Conservation (phyloP, 2,797 vertebrate genomes). For the Florisuga fusca region DNA sequence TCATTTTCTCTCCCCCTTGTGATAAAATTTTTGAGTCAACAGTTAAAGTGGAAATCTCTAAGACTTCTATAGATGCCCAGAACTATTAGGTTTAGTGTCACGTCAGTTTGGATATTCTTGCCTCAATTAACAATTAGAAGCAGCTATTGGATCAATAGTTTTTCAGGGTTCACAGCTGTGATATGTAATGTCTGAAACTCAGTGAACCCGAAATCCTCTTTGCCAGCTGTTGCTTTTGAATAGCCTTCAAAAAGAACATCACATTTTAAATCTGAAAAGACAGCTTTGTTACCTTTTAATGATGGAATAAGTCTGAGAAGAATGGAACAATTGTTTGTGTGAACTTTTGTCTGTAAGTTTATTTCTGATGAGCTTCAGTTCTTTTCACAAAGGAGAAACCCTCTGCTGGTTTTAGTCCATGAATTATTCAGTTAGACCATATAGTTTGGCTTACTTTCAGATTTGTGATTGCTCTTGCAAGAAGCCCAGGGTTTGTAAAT, state of each 20-base stretch:
- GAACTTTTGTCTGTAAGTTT: background rate
- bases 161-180: conserved; percentile 32
- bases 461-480: background rate
- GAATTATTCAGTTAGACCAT: background rate
- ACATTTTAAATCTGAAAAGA: conserved; percentile 18
- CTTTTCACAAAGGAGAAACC: background rate
- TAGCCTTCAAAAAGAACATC: background rate
- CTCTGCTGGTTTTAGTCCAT: background rate
- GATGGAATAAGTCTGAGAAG: background rate
- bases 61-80: background rate
- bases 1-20: background rate
- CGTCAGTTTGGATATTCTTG: background rate
- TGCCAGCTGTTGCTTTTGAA: conserved; percentile 1
- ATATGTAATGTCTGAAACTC: background rate
- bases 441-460: background rate
- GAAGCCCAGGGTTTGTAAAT: background rate
- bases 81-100: background rate
- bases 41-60: background rate
- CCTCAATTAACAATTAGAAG: conserved; percentile 1
- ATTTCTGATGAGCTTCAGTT: background rate
- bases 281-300: conserved; percentile 11
- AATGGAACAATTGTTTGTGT: background rate
- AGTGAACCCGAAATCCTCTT: background rate
- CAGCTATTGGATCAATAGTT: background rate
- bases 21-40: background rate